Conservation (phyloP, 2,888 invertebrate genomes). For the Marasmarcha lunaedactyla region DNA sequence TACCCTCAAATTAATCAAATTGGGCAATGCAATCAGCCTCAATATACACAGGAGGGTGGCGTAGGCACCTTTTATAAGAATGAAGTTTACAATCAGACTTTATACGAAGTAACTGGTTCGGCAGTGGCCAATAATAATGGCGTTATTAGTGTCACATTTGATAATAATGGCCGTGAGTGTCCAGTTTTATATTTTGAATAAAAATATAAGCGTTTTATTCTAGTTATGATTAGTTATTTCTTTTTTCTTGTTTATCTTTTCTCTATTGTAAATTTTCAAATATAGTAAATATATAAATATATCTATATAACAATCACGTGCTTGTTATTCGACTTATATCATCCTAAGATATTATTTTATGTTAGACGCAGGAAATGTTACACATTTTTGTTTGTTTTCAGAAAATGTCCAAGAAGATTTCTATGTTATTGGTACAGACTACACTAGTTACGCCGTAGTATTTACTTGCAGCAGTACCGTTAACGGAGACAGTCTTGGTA, state of each 20-base stretch:
- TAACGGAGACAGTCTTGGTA: conserved; percentile 36
- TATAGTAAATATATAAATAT: too few species aligned
- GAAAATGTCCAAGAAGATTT: conserved; percentile 15
- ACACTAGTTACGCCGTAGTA: conserved; percentile 35
- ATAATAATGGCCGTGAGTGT: conserved; percentile 52
- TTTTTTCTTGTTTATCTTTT: too few species aligned
- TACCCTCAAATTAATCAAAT: conserved; percentile 72
- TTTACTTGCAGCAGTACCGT: conserved; percentile 38
- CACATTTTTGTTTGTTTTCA: neutral
- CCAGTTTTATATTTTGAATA: conserved; percentile 2
- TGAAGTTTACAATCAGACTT: conserved; percentile 41
- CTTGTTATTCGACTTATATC: too few species aligned
- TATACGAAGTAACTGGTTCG: conserved; percentile 57
- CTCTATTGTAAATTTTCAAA: too few species aligned
- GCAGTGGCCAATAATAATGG: conserved; percentile 51
- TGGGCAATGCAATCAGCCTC: conserved; percentile 72
- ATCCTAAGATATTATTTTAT: too few species aligned
- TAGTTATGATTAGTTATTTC: too few species aligned
- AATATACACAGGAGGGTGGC: conserved; percentile 41
- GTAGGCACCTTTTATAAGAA: conserved; percentile 27
- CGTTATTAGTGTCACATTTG: conserved; percentile 65
- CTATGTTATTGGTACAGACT: conserved; percentile 45
- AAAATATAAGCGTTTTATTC: too few species aligned
- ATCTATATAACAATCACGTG: too few species aligned
- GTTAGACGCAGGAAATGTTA: too few species aligned